These are phyloP conservation scores for Amaurobius ferox DNA, from an alignment of 2,888 invertebrate species.

Conservation along the genomic window DNA sequence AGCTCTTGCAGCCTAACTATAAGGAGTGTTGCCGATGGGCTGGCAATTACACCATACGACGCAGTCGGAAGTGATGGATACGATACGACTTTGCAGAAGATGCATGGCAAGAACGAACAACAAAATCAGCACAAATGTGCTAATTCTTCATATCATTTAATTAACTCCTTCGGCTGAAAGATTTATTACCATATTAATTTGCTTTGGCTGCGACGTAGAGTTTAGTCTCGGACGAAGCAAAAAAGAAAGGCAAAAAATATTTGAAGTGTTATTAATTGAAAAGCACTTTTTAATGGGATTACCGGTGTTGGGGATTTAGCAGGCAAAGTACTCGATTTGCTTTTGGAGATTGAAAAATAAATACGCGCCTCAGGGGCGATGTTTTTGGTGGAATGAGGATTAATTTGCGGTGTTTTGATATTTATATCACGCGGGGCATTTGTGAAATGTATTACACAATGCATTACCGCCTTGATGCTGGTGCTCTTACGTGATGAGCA, in stretches of 20 bases:
- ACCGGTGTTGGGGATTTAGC: conserved; percentile 1
- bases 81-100: neutral
- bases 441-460: neutral
- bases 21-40: neutral
- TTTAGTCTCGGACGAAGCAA: neutral
- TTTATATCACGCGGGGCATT: conserved; percentile 24
- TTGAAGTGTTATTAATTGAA: conserved; percentile 22
- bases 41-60: neutral
- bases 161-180: conserved; percentile 37
- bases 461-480: neutral
- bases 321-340: conserved; percentile 23
- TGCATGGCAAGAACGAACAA: neutral
- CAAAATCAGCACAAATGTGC: neutral
- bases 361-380: neutral
- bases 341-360: conserved; percentile 17
- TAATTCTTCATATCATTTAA: conserved; percentile 52
- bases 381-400: conserved; percentile 38
- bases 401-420: conserved; percentile 36
- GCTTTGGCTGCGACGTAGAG: neutral
- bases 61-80: conserved; percentile 21
- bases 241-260: neutral
- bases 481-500: conserved; percentile 14
- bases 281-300: conserved; percentile 45
- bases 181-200: conserved; percentile 55
- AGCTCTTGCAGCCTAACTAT: neutral